Percentiles rank a stretch among this genome's conserved stretches.
Conservation (phyloP, 2,113 vertebrate genomes). For the Murina feae region DNA sequence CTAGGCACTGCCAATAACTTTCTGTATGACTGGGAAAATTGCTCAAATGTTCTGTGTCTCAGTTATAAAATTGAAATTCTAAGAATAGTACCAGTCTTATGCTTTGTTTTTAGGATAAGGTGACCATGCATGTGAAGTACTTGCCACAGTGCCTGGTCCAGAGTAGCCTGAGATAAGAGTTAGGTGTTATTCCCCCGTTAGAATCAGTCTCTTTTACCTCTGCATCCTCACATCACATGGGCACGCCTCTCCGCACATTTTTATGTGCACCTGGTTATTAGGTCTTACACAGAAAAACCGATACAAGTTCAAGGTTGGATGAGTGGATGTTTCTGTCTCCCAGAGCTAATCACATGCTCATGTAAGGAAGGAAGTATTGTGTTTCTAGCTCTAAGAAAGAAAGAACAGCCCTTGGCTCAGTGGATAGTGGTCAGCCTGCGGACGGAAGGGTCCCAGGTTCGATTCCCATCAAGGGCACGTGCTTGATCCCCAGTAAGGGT, state of each 20-base stretch:
- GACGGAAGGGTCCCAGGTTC: too few species aligned
- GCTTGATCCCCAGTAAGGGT: too few species aligned
- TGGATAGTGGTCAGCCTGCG: too few species aligned
- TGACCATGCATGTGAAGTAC: background rate
- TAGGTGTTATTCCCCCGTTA: background rate
- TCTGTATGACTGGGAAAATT: background rate
- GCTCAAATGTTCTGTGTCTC: background rate
- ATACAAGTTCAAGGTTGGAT: background rate
- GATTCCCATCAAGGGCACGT: too few species aligned
- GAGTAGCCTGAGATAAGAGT: background rate
- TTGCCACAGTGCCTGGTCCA: background rate
- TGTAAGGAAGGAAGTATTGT: background rate
- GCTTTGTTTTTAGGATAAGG: background rate
- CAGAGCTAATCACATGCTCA: background rate
- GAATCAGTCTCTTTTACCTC: background rate
- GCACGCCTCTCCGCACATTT: background rate
- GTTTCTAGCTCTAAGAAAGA: constrained; percentile 1
- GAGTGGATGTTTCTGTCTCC: background rate
- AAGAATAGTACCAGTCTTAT: background rate
- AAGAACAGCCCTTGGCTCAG: background rate
- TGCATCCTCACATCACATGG: background rate
- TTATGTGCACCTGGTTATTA: background rate
- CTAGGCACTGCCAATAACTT: background rate
- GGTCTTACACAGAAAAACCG: background rate
- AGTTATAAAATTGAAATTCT: background rate